Conservation (phyloP, 2,797 vertebrate genomes). For the Sphenopsis melanotis region DNA sequence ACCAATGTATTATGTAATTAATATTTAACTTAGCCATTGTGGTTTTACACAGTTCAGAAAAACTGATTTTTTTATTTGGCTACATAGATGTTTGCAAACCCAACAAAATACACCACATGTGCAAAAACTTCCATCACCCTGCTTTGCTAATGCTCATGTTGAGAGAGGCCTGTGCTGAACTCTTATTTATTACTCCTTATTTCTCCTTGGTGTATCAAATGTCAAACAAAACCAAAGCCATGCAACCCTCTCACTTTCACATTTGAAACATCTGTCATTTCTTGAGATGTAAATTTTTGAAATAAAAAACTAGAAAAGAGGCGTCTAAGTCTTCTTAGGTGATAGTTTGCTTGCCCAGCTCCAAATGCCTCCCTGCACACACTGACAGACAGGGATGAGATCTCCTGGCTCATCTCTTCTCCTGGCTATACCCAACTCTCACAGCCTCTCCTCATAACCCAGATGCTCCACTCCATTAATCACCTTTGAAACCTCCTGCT, state of each 20-base stretch:
- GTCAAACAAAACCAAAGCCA: not conserved
- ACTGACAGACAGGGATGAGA: not conserved
- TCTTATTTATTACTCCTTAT: constrained; percentile 27
- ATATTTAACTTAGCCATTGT: not conserved
- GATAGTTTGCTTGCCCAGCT: not conserved
- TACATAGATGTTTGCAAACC: not conserved
- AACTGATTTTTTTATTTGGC: not conserved
- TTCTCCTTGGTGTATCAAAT: not conserved
- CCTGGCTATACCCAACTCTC: not conserved
- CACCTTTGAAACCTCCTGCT: not conserved
- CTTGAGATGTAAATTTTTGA: not conserved
- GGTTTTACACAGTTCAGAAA: not conserved
- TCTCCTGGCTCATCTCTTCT: rapidly evolving
- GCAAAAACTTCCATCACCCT: not conserved
- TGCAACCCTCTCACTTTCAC: not conserved
- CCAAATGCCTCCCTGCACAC: not conserved
- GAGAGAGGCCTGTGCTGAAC: not conserved
- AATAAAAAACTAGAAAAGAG: constrained; percentile 11
- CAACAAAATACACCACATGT: not conserved
- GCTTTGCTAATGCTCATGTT: constrained; percentile 10
- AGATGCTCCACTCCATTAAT: not conserved
- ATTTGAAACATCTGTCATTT: constrained; percentile 1
- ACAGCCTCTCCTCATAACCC: not conserved
- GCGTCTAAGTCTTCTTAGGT: not conserved
- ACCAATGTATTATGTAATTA: not conserved